Conservation (phyloP, 1,140 invertebrate genomes). For the Palaemon carinicauda region DNA sequence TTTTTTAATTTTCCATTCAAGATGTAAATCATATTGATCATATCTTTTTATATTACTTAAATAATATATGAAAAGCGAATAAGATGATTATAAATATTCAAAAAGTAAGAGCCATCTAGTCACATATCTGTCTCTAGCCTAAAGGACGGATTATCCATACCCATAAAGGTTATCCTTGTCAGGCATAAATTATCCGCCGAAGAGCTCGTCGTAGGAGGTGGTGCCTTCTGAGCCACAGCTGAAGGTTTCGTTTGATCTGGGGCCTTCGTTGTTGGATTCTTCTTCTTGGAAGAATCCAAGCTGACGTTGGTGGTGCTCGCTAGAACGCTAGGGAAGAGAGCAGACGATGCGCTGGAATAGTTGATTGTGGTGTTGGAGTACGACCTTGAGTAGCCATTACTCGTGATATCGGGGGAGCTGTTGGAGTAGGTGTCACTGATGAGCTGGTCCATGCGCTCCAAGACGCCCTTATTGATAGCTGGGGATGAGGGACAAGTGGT, state of each 20-base stretch:
- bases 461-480: background rate
- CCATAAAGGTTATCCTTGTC: conserved; percentile 43
- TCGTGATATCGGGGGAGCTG: conserved; percentile 18
- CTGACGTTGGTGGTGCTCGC: background rate
- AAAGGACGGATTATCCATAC: conserved; percentile 42
- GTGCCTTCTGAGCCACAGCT: background rate
- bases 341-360: background rate
- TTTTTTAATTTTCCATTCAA: too few relatives aligned
- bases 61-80: too few relatives aligned
- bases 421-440: conserved; percentile 14
- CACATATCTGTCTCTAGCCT: conserved; percentile 47
- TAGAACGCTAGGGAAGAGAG: background rate
- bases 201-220: background rate
- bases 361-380: background rate
- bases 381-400: background rate
- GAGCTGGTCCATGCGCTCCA: conserved; percentile 37
- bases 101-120: background rate
- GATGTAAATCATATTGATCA: too few relatives aligned
- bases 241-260: background rate
- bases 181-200: conserved; percentile 36
- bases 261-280: background rate
- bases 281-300: background rate
- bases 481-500: conserved; percentile 10
- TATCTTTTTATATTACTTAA: too few relatives aligned
- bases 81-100: background rate